These are phyloP conservation scores for Epirrita christyi DNA, from an alignment of 2,888 invertebrate genomes.

Conservation along the genomic window DNA sequence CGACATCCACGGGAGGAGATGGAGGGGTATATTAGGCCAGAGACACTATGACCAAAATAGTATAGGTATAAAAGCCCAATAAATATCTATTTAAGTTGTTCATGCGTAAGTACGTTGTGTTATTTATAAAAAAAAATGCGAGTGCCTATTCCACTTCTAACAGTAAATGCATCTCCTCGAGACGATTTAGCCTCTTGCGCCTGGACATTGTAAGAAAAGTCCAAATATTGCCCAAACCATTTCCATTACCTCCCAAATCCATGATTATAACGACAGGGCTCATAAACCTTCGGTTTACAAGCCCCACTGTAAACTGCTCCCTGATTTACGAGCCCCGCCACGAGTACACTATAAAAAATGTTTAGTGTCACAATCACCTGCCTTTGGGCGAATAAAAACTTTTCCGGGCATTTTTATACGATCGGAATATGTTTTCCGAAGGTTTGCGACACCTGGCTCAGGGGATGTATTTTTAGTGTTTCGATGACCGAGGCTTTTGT, in stretches of 20 bases:
- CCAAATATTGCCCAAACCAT: constrained; percentile 18
- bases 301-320: constrained; percentile 59
- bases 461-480: constrained; percentile 10
- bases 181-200: too few species aligned
- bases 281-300: constrained; percentile 52
- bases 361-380: constrained; percentile 62
- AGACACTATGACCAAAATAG: too few species aligned
- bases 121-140: too few species aligned
- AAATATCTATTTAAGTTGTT: too few species aligned
- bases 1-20: too few species aligned
- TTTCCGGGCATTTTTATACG: constrained; percentile 37
- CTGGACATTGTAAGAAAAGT: constrained; percentile 5
- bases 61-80: too few species aligned
- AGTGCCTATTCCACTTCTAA: too few species aligned
- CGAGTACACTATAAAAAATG: constrained; percentile 62
- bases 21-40: too few species aligned
- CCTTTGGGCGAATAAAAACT: constrained; percentile 42
- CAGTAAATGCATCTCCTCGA: too few species aligned
- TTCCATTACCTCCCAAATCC: constrained; percentile 34
- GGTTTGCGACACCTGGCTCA: constrained; percentile 26
- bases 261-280: constrained; percentile 32
- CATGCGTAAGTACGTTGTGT: too few species aligned
- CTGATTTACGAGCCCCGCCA: constrained; percentile 59
- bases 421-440: constrained; percentile 34
- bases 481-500: constrained; percentile 16